Conservation (phyloP, 2,888 invertebrate species). For the Oxycera nigricornis region DNA sequence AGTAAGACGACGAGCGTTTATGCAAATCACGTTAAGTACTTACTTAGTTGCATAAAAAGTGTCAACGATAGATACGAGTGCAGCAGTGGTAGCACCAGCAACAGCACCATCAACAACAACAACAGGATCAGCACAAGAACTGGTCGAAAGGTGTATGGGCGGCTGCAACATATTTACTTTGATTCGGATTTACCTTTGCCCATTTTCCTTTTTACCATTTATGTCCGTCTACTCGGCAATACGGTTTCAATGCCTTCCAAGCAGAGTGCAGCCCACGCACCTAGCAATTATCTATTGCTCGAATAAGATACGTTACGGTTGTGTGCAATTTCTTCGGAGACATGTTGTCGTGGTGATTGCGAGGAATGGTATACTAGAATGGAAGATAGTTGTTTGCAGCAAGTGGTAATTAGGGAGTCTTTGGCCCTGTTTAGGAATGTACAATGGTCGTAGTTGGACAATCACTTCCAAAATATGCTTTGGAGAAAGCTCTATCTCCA, state of each 20-base stretch:
- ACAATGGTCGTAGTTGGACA: too few species aligned
- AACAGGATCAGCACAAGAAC: constrained; percentile 2
- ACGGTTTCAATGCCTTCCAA: neutral
- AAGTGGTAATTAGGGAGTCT: too few species aligned
- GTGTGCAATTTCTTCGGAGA: too few species aligned
- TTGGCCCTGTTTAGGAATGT: too few species aligned
- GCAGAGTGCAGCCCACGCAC: neutral
- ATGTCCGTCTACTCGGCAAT: constrained; percentile 28
- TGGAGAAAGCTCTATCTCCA: too few species aligned
- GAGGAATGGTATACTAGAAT: too few species aligned
- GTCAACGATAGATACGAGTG: neutral
- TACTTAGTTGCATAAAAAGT: constrained; percentile 20
- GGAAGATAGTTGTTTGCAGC: too few species aligned
- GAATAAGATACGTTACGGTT: neutral
- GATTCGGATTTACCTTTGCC: constrained; percentile 27
- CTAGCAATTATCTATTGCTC: neutral
- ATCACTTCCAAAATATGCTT: too few species aligned
- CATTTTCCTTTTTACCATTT: constrained; percentile 39
- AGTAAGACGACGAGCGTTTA: constrained; percentile 24
- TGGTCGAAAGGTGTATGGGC: constrained; percentile 27
- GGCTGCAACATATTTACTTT: constrained; percentile 33
- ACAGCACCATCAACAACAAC: neutral
- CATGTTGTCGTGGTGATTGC: too few species aligned
- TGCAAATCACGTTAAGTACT: neutral
- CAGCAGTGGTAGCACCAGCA: too few species aligned